phyloP scores from a whole-genome alignment of 2,888 invertebrate genomes.

The Caenorhabditis imperialis region DNA sequence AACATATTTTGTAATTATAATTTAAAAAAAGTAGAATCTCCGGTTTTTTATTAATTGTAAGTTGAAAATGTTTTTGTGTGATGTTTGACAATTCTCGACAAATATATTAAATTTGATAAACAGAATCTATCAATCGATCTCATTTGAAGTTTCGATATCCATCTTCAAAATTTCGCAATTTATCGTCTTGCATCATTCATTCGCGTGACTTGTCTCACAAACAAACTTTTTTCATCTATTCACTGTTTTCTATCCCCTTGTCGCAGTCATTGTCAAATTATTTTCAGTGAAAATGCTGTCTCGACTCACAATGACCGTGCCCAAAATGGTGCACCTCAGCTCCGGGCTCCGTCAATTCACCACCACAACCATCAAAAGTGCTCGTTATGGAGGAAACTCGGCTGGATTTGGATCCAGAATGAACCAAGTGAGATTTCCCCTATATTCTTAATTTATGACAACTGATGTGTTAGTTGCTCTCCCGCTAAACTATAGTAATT shows the following conservation, averaged over 20 bases:
- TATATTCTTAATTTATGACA: neutral
- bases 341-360: conserved; percentile 53
- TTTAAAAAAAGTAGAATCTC: too few species aligned
- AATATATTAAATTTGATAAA: too few species aligned
- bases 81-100: too few species aligned
- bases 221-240: too few species aligned
- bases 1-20: too few species aligned
- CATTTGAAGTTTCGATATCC: conserved; percentile 17
- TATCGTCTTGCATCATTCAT: conserved; percentile 40
- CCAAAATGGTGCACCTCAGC: conserved; percentile 25
- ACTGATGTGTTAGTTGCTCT: too few species aligned
- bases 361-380: conserved; percentile 43
- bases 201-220: conserved; percentile 26
- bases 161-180: conserved; percentile 38
- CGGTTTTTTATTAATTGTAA: too few species aligned
- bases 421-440: conserved; percentile 26
- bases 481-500: too few species aligned
- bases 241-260: too few species aligned
- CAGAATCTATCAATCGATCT: too few species aligned
- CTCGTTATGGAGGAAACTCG: conserved; percentile 56
- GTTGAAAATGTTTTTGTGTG: too few species aligned
- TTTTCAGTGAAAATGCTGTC: conserved; percentile 59
- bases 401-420: conserved; percentile 48
- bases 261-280: neutral
- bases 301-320: conserved; percentile 54